phyloP scores from a whole-genome alignment of 1,140 invertebrate species.

The Habropoda laboriosa region DNA sequence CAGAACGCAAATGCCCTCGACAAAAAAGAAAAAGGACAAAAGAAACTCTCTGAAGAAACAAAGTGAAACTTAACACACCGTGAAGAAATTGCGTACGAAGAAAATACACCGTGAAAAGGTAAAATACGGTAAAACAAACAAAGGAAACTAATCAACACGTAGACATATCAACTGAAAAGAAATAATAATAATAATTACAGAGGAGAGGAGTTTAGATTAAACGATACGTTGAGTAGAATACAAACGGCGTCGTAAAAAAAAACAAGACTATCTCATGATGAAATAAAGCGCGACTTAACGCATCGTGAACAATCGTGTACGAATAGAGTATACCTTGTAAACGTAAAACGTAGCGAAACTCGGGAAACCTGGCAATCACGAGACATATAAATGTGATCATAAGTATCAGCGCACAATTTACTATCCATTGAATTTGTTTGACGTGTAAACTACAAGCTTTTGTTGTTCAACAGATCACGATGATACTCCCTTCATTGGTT shows the following conservation, averaged over 20 bases:
- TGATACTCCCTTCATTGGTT: neutral
- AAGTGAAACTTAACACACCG: neutral
- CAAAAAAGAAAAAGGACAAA: neutral
- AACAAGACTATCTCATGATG: no score
- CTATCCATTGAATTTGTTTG: slow-evolving; percentile 12
- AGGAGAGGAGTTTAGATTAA: neutral
- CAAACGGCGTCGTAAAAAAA: neutral
- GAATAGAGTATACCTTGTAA: neutral
- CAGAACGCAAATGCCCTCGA: neutral
- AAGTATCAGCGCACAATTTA: slow-evolving; percentile 3
- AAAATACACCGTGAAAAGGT: neutral
- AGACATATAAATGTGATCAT: neutral
- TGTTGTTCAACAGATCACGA: neutral
- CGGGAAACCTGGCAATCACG: neutral
- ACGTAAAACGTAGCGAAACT: neutral
- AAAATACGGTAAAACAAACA: neutral
- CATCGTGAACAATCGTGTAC: neutral
- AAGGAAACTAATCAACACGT: neutral
- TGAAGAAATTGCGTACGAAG: neutral
- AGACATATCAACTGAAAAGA: neutral
- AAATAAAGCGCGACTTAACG: neutral
- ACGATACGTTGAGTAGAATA: neutral
- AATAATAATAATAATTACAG: neutral
- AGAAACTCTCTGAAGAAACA: neutral
- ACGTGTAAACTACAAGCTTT: slow-evolving; percentile 6